Evolutionary conservation across 2,797 vertebrate species (phyloP).

Genomic region (Acrossocheilus wenchowensis): DNA sequence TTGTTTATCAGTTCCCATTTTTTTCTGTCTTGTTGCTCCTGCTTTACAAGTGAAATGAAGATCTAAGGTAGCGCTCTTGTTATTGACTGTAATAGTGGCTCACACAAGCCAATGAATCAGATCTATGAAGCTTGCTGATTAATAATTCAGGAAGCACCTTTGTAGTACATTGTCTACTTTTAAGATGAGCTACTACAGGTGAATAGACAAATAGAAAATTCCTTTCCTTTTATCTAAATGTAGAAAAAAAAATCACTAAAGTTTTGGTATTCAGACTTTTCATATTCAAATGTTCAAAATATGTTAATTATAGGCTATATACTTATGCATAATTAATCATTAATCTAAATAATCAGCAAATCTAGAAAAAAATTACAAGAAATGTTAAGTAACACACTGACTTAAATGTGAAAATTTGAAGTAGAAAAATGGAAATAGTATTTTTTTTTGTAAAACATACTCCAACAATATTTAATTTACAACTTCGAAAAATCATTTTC

Average conservation of each 20-base stretch:
- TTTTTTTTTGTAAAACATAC: neutral
- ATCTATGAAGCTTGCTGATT: neutral
- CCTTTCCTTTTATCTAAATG: neutral
- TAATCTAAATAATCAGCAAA: too few relatives aligned
- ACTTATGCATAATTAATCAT: neutral
- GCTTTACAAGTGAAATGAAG: slow-evolving; percentile 1
- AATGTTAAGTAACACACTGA: neutral
- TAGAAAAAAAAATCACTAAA: neutral
- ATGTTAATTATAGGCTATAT: neutral
- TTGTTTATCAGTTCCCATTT: neutral
- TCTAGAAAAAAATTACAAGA: neutral
- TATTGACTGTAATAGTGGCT: neutral
- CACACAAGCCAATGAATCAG: neutral
- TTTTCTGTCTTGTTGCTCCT: neutral
- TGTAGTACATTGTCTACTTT: neutral
- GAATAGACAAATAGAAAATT: neutral
- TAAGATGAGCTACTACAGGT: neutral
- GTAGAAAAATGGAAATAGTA: neutral
- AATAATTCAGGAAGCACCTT: slow-evolving; percentile 14
- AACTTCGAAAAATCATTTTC: neutral
- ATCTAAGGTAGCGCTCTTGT: neutral
- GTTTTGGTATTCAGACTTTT: neutral
- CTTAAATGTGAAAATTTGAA: neutral
- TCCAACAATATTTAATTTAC: neutral
- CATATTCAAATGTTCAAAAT: neutral